Evolutionary conservation across 2,888 invertebrate species (phyloP), one percentile per base, ranked within the genome.

Genomic region (Lamellibrachia columna): DNA sequence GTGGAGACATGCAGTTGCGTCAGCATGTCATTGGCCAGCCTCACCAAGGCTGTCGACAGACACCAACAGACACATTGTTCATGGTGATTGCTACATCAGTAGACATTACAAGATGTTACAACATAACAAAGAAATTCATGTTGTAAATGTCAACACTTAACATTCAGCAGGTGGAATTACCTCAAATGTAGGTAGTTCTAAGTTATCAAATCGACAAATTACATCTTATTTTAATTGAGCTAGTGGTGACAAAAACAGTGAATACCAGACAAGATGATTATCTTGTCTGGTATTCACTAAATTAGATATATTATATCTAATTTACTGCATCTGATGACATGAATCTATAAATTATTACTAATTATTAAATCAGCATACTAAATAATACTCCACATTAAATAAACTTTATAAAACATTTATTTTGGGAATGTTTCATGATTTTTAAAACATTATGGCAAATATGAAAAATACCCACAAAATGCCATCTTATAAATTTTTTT

Each of bases 11-110:
- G 95, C 40, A 96, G 94, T 93, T 96, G 95, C 7, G 93, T 94
- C 90, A 96, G 93, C 90, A 96, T 94, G 8, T 94, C 94, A 93
- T 96, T 96, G 53, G 95, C 94, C 93, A 96, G 94, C 91, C 93
- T 92, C 40, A 96, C 94, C 53, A 96, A 94, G 53, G 93, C 96
- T 94, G 92, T 60, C 92, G 93, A 90, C 40, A 93, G 55, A 91
- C 92, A 91, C 92, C 92, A 22, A 6, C 22, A 75, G 75, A 60
- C 40, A 40, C 40, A 40, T 40, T 40, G 40, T 40, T 75, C n/a
- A 22, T 15, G n/a, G n/a, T 3, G 22, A n/a, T 75, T 75, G 75
- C 75, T 22, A 75, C 75, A 75, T 22, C 75, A 2, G 22, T 6
- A 11, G n/a, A 22, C 75, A 75, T 3, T 75, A n/a, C n/a, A 22